These are phyloP conservation scores for Thripadectes ignobilis DNA, from an alignment of 2,797 vertebrate species.

Conservation along the genomic window DNA sequence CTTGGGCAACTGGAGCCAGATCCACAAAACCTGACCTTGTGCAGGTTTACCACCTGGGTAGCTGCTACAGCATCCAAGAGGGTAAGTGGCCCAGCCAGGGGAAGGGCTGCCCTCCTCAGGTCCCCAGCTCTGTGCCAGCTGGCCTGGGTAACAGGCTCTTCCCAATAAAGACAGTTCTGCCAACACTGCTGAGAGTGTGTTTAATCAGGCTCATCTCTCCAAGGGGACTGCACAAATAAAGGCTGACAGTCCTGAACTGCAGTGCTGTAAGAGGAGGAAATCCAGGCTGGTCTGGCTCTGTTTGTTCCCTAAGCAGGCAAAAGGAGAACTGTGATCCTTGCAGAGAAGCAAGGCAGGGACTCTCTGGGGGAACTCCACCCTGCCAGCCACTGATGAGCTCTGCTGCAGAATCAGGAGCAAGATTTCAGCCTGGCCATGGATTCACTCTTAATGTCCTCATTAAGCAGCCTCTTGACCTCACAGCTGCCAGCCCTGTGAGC, in stretches of 20 bases:
- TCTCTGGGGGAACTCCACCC: neutral
- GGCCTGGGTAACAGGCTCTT: neutral
- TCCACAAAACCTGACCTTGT: neutral
- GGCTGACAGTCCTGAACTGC: neutral
- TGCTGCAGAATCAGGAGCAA: neutral
- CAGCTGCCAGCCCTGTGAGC: neutral
- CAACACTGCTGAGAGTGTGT: neutral
- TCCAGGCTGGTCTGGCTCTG: neutral
- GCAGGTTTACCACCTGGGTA: neutral
- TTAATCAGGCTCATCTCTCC: constrained; percentile 25
- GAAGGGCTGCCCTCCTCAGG: neutral
- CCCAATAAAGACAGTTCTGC: neutral
- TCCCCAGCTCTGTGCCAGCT: neutral
- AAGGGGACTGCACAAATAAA: neutral
- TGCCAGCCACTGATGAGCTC: neutral
- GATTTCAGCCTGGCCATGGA: neutral
- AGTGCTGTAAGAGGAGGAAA: neutral
- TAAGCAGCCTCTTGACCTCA: neutral
- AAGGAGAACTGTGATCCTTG: neutral
- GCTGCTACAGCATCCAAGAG: neutral
- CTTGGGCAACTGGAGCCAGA: neutral
- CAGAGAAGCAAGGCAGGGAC: neutral
- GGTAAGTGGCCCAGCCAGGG: accelerated
- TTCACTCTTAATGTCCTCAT: neutral
- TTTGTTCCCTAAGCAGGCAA: neutral